Base-by-base conservation (phyloP, 2,113 vertebrate species). In the Poecilia latipinna region DNA sequence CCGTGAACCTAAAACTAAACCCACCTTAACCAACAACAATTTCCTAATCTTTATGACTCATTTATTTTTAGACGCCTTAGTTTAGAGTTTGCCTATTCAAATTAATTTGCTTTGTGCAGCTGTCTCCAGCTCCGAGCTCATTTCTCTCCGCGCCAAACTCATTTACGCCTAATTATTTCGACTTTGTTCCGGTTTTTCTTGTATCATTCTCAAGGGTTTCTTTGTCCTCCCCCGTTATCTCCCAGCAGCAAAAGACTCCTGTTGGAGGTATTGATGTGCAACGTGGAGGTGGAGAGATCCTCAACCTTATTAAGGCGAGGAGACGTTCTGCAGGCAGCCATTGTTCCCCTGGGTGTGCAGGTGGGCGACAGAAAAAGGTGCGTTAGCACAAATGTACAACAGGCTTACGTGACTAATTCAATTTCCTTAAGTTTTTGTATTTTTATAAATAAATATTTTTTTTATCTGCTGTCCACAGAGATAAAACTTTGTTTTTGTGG, bases 381-480 rank as follows among this genome's bases (percentile, higher is more conserved):
- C 65, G 78, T 78, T 83, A 70, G 79, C 69, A 73, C 54, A 26
- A 72, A 61, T 77, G 88, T 77, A 76, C 77, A 74, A 80, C 63
- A 82, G 74, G 33, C 70, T 61, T 75, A 24, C 28, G 5, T n/a
- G 35, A 29, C 24, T 29, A 61, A 65, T 32, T 61, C 32, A 60
- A 11, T 22, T 26, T 80, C 24, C 39, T 0, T 42, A 15, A 13
- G 12, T 15, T 42, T 15, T 15, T 42, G 13, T 42, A 17, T 48
- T 77, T 78, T 67, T 61, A 33, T 57, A 28, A 28, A 28, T 68
- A 32, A 39, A 22, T 70, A 74, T 62, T 64, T 12, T 48, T 19
- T 13, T 22, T 17, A 15, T 17, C 44, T 12, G 26, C 60, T 31
- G 31, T 70, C 48, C 42, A 68, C 68, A 51, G 65, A 35, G 69